A percentile compares a stretch with the other conserved stretches of the same genome.
These are phyloP conservation scores for Psittacula cyanocephala DNA, from an alignment of 2,113 vertebrate species.

Conservation along the genomic window DNA sequence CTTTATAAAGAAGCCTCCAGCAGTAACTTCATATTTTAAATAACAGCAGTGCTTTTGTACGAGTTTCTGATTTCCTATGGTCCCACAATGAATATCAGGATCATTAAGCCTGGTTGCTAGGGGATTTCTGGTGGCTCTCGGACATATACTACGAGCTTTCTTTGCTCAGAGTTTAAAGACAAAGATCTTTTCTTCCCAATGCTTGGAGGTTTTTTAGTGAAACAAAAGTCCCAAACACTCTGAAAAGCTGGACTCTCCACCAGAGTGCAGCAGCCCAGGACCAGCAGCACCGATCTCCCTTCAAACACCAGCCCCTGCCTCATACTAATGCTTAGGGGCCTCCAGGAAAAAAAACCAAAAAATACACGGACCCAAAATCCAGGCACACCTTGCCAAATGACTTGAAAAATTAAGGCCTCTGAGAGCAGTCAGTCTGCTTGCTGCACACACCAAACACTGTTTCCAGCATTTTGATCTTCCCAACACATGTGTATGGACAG, in stretches of 20 bases:
- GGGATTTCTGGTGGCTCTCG: conserved; percentile 38
- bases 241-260: neutral
- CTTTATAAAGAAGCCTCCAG: conserved; percentile 16
- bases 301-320: neutral
- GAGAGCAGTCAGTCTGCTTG: neutral
- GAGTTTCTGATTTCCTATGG: conserved; percentile 8
- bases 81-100: neutral
- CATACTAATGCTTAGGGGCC: neutral
- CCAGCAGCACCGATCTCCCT: neutral
- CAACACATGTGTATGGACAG: neutral
- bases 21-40: conserved; percentile 6
- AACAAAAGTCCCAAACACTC: neutral
- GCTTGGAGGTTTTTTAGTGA: conserved; percentile 17
- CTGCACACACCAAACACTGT: neutral
- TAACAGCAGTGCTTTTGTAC: conserved; percentile 40
- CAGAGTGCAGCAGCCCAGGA: neutral
- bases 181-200: conserved; percentile 54
- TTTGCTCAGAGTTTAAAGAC: conserved; percentile 22
- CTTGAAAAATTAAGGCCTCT: neutral
- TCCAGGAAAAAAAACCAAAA: neutral
- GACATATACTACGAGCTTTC: conserved; percentile 36
- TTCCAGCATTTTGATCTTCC: neutral
- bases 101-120: conserved; percentile 44
- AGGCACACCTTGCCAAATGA: fast-evolving
- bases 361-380: neutral